phyloP scores from a whole-genome alignment of 2,888 invertebrate species.

The Drosophila tripunctata region DNA sequence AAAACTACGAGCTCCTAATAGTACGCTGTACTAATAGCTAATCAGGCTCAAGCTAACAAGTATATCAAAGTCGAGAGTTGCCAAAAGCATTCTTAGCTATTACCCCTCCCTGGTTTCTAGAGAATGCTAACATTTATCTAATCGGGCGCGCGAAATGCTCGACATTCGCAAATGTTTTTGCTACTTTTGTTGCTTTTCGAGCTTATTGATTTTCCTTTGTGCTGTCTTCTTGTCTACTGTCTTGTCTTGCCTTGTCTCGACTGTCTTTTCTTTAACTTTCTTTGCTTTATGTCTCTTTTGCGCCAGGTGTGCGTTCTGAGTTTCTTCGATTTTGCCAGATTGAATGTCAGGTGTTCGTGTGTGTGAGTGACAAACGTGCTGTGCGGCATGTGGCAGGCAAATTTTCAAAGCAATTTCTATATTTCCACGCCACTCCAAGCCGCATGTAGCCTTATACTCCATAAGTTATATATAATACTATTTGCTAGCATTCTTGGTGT shows the following conservation, averaged over 20 bases:
- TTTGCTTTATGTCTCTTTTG: constrained; percentile 5
- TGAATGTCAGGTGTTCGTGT: constrained; percentile 17
- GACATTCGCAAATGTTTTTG: constrained; percentile 42
- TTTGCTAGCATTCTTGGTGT: constrained; percentile 1
- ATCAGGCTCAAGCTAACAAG: no score
- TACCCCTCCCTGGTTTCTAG: no score
- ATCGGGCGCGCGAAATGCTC: constrained; percentile 67
- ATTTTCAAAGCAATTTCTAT: constrained; percentile 52
- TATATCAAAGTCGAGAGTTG: background rate
- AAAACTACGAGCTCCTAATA: no score
- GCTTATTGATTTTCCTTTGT: constrained; percentile 67
- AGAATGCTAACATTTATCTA: constrained; percentile 59
- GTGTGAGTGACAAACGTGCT: background rate
- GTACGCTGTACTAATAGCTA: no score
- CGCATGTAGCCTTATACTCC: background rate
- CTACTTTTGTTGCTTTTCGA: constrained; percentile 46
- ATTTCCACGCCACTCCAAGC: constrained; percentile 8
- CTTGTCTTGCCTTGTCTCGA: constrained; percentile 12
- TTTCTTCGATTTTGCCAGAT: constrained; percentile 2
- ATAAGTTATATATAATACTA: no score
- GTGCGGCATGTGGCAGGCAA: constrained; percentile 24
- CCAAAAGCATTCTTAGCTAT: background rate
- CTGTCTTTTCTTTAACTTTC: no score
- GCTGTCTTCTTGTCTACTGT: constrained; percentile 11
- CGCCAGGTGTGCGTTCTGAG: constrained; percentile 28